Conservation (phyloP, 2,888 invertebrate genomes). For the Euzophera pinguis region DNA sequence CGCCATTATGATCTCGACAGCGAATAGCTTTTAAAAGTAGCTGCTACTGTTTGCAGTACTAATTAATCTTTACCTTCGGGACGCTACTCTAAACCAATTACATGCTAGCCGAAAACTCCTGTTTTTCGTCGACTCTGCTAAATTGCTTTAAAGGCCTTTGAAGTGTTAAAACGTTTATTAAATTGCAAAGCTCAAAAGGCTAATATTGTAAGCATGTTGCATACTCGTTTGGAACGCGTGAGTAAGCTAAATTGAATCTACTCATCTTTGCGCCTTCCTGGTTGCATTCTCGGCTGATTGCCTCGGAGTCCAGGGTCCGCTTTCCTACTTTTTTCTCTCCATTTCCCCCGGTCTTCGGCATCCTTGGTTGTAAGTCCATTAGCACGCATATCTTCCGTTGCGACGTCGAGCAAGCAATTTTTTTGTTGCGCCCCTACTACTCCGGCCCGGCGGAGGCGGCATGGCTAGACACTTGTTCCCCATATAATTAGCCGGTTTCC, state of each 20-base stretch:
- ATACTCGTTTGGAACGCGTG: slow-evolving; percentile 21
- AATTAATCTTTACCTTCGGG: slow-evolving; percentile 71
- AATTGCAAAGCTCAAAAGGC: slow-evolving; percentile 68
- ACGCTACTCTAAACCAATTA: slow-evolving; percentile 70
- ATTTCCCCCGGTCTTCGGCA: no score
- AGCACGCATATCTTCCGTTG: no score
- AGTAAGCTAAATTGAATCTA: slow-evolving; percentile 10
- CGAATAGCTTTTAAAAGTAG: slow-evolving; percentile 48
- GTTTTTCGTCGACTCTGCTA: slow-evolving; percentile 69
- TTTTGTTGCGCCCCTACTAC: no score
- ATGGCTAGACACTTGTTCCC: no score
- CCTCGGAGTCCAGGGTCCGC: no score
- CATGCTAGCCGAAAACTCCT: slow-evolving; percentile 65
- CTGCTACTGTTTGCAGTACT: slow-evolving; percentile 62
- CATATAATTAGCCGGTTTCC: no score
- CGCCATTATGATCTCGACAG: slow-evolving; percentile 42
- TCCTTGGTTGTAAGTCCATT: no score
- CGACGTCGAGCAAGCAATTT: no score
- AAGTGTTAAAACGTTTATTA: slow-evolving; percentile 76
- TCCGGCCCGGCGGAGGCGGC: no score
- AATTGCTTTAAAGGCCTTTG: slow-evolving; percentile 74
- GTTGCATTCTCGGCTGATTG: no score
- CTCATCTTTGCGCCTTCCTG: no score
- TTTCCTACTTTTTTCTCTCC: no score
- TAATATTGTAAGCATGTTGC: slow-evolving; percentile 52